Evolutionary conservation across 2,797 vertebrate species (phyloP).

Genomic region (Siniperca scherzeri): DNA sequence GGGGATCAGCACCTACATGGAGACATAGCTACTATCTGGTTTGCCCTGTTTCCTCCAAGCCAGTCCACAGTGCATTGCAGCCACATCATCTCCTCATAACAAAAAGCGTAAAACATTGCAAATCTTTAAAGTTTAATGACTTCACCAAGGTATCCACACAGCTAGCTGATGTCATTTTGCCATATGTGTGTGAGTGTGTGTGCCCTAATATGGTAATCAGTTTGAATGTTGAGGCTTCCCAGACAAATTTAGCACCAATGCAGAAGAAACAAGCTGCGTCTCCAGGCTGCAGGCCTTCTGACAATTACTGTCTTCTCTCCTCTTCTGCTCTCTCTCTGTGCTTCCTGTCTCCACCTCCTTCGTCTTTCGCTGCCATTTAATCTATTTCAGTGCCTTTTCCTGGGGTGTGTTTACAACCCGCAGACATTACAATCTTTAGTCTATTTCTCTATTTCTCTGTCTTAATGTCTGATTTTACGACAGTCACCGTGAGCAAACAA

Average conservation of each 20-base stretch:
- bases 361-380: slow-evolving; percentile 8
- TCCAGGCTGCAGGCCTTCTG: slow-evolving; percentile 31
- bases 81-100: background rate
- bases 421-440: background rate
- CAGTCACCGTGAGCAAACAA: background rate
- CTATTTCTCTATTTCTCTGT: background rate
- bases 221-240: slow-evolving; percentile 17
- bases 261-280: slow-evolving; percentile 23
- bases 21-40: background rate
- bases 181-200: background rate
- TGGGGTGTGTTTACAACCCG: slow-evolving; percentile 1
- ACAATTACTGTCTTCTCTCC: slow-evolving; percentile 6
- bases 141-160: background rate
- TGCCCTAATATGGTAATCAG: slow-evolving; percentile 27
- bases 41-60: background rate
- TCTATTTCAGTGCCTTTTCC: slow-evolving; percentile 31
- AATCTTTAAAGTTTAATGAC: background rate
- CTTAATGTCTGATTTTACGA: slow-evolving; percentile 7
- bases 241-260: slow-evolving; percentile 30
- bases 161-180: background rate
- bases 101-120: background rate
- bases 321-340: background rate
- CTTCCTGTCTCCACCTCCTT: background rate
- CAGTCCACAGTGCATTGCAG: background rate
- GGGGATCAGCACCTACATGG: background rate